Conservation (phyloP, 2,888 invertebrate genomes). For the Phanerotoma sp. region DNA sequence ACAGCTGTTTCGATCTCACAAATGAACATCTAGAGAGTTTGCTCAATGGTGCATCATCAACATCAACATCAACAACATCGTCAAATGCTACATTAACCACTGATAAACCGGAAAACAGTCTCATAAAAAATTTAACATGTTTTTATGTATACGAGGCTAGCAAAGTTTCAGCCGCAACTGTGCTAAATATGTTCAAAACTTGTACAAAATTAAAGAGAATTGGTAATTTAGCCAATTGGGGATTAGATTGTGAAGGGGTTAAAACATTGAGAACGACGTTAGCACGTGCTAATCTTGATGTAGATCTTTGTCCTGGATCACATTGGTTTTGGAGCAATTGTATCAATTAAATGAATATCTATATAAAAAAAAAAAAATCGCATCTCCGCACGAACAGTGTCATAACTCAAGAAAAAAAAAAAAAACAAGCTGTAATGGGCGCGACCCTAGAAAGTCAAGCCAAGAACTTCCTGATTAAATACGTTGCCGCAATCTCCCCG, state of each 20-base stretch:
- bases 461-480: too few relatives aligned
- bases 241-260: slow-evolving; percentile 52
- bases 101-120: slow-evolving; percentile 34
- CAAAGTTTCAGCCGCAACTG: slow-evolving; percentile 48
- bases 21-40: slow-evolving; percentile 50
- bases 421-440: too few relatives aligned
- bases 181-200: slow-evolving; percentile 49
- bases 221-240: slow-evolving; percentile 57
- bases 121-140: slow-evolving; percentile 49
- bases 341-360: slow-evolving; percentile 39
- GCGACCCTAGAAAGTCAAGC: too few relatives aligned
- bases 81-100: neutral
- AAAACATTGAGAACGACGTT: slow-evolving; percentile 46
- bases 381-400: too few relatives aligned
- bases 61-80: too few relatives aligned
- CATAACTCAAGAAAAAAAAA: too few relatives aligned
- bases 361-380: too few relatives aligned
- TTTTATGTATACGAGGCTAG: slow-evolving; percentile 57
- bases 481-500: too few relatives aligned
- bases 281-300: slow-evolving; percentile 50
- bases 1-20: slow-evolving; percentile 55
- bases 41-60: slow-evolving; percentile 26
- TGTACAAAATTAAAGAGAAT: slow-evolving; percentile 51
- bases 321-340: slow-evolving; percentile 57
- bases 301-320: slow-evolving; percentile 54